Percentiles rank a stretch among this genome's conserved stretches.
phyloP scores from a whole-genome alignment of 2,797 vertebrate genomes.

The Cichlasoma orientale region DNA sequence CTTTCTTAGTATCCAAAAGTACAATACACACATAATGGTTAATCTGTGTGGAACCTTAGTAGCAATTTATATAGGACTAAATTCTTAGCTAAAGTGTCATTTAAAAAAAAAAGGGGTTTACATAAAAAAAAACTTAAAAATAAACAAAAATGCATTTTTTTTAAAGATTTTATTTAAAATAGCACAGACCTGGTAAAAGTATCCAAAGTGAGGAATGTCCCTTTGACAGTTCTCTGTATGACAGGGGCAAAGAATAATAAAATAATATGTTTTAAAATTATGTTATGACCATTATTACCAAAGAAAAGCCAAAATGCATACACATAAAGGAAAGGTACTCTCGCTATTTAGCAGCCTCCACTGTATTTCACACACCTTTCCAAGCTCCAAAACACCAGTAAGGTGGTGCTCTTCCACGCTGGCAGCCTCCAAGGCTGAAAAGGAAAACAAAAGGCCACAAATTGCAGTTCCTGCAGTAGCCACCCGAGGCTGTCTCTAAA shows the following conservation, averaged over 20 bases:
- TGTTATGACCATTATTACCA: neutral
- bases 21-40: neutral
- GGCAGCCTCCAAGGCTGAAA: neutral
- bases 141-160: too few species aligned
- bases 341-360: neutral
- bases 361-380: too few species aligned
- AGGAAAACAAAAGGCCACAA: neutral
- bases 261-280: neutral
- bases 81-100: neutral
- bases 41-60: neutral
- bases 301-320: neutral
- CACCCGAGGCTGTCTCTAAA: neutral
- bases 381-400: too few species aligned
- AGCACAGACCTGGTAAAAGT: neutral
- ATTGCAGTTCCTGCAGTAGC: neutral
- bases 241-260: neutral
- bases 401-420: too few species aligned
- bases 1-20: neutral
- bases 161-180: neutral
- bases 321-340: neutral
- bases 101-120: neutral
- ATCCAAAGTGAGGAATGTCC: neutral
- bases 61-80: neutral
- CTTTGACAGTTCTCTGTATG: neutral
- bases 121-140: neutral